These are phyloP conservation scores for Chaenodraco wilsoni DNA, from an alignment of 2,797 vertebrate genomes.

Conservation along the genomic window DNA sequence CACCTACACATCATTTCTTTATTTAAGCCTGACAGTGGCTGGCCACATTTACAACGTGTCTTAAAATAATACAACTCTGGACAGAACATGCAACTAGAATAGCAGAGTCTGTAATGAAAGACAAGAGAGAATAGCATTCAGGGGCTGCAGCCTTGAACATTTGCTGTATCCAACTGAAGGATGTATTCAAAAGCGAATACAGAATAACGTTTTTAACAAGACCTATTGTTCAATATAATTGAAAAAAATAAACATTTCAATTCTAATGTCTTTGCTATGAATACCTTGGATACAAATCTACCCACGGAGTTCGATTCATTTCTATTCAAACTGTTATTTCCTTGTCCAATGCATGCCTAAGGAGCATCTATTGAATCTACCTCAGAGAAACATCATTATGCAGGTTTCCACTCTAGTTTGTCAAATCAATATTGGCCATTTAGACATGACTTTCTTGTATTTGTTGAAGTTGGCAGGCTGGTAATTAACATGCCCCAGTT, in stretches of 20 bases:
- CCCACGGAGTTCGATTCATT: no score
- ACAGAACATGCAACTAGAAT: conserved; percentile 35
- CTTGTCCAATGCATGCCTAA: background rate
- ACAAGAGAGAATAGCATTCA: conserved; percentile 11
- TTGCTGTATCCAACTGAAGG: background rate
- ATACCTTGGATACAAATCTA: no score
- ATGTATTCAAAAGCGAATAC: conserved; percentile 4
- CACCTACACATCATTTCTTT: conserved; percentile 42
- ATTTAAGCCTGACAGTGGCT: conserved; percentile 47
- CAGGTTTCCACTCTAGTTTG: conserved; percentile 30
- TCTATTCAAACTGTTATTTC: no score
- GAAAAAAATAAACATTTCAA: background rate
- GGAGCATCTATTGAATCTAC: background rate
- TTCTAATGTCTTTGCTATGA: background rate
- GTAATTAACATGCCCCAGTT: conserved; percentile 29
- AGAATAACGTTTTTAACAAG: background rate
- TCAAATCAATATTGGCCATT: conserved; percentile 29
- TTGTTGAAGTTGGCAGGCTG: conserved; percentile 22
- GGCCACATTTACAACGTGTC: conserved; percentile 19
- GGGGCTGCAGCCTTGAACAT: conserved; percentile 25
- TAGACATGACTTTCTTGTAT: conserved; percentile 13
- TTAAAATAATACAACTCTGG: conserved; percentile 64
- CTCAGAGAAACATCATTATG: conserved; percentile 3
- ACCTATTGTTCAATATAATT: background rate
- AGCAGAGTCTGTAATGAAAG: conserved; percentile 27